Evolutionary conservation across 2,888 invertebrate genomes (phyloP).

Genomic region (Drosophila infuscata): DNA sequence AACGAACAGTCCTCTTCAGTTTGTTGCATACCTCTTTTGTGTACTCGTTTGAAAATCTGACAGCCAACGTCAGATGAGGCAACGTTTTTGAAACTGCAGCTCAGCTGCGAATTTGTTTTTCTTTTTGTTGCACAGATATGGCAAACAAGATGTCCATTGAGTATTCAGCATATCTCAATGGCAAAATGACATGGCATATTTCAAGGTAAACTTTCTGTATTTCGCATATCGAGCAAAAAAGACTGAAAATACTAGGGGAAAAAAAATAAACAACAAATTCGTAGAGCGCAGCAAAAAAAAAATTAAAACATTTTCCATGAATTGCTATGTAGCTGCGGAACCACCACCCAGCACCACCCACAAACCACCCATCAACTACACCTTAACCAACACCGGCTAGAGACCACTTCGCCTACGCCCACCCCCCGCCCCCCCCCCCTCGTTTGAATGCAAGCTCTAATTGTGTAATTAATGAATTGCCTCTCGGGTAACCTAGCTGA

Average conservation of each 20-base stretch:
- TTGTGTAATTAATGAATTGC: constrained; percentile 78
- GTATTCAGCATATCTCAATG: constrained; percentile 38
- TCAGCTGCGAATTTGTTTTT: not conserved
- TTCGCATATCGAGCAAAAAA: constrained; percentile 54
- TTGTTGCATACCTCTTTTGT: not conserved
- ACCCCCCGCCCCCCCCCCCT: not conserved
- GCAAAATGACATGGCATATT: constrained; percentile 73
- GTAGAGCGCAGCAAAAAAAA: not conserved
- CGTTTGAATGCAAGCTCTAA: constrained; percentile 62
- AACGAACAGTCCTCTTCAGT: not conserved
- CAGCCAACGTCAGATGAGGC: not conserved
- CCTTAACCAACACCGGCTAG: constrained; percentile 1
- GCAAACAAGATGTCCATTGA: constrained; percentile 30
- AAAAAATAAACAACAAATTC: not conserved
- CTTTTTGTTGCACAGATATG: not conserved
- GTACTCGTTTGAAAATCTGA: not conserved
- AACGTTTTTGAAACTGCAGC: not conserved
- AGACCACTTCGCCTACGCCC: not conserved
- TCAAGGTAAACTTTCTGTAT: constrained; percentile 72
- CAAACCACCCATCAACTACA: not conserved
- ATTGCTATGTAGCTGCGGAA: constrained; percentile 25
- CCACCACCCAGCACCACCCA: not conserved
- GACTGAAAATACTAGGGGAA: constrained; percentile 12
- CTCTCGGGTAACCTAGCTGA: constrained; percentile 40
- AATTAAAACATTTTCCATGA: constrained; percentile 6